These are phyloP conservation scores for Amblyteles armatorius DNA, from an alignment of 2,888 invertebrate genomes.

Conservation along the genomic window DNA sequence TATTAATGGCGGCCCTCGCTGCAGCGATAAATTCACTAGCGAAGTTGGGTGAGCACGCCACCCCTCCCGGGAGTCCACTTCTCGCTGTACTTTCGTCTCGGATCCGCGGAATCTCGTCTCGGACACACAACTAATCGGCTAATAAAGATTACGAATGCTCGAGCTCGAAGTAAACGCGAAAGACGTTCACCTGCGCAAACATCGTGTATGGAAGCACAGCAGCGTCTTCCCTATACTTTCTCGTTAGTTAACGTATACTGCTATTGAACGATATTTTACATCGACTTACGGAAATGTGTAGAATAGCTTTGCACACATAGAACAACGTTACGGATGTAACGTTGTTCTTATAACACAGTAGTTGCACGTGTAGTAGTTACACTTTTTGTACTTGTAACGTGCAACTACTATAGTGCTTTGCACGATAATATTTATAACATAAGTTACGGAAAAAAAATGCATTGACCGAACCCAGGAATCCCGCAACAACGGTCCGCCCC, in stretches of 20 bases:
- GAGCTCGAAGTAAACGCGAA: neutral
- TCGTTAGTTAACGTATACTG: neutral
- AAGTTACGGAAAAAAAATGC: neutral
- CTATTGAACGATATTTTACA: neutral
- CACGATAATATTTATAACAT: too few relatives aligned
- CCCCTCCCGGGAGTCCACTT: neutral
- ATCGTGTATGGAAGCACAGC: conserved; percentile 7
- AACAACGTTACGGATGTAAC: neutral
- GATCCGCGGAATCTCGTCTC: conserved; percentile 2
- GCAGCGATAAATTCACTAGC: conserved; percentile 35
- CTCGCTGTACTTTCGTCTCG: neutral
- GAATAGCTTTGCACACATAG: neutral
- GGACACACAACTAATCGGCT: conserved; percentile 47
- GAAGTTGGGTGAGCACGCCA: neutral
- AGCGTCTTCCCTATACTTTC: conserved; percentile 38
- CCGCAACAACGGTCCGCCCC: conserved; percentile 1
- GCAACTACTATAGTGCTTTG: too few relatives aligned
- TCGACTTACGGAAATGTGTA: neutral
- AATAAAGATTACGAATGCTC: conserved; percentile 48
- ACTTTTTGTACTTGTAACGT: too few relatives aligned
- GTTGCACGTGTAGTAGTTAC: too few relatives aligned
- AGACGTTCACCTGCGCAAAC: conserved; percentile 22
- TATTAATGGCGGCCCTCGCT: conserved; percentile 31
- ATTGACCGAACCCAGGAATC: neutral
- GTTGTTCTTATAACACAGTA: too few relatives aligned